Evolutionary conservation across 2,113 vertebrate species (phyloP).

Genomic region (Oreocharis arfaki): DNA sequence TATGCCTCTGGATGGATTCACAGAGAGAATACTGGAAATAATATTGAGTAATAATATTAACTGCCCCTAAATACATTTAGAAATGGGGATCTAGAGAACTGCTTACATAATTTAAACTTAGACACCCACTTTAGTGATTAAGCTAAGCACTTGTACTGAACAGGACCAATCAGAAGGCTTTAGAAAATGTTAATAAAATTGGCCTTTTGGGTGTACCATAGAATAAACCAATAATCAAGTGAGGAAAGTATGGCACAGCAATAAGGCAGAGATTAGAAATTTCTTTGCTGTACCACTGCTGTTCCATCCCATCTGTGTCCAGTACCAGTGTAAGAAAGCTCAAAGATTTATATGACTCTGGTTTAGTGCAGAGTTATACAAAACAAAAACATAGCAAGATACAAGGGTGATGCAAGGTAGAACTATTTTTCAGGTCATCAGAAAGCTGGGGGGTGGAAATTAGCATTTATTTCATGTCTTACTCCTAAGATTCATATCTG

Average conservation of each 20-base stretch:
- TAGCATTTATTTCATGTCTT: not conserved
- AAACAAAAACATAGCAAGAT: not conserved
- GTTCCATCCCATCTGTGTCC: not conserved
- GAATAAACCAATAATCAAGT: not conserved
- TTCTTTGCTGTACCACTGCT: not conserved
- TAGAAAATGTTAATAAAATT: not conserved
- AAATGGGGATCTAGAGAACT: not conserved
- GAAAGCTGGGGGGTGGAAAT: not conserved
- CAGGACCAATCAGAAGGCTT: not conserved
- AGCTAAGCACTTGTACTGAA: not conserved
- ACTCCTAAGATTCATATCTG: not conserved
- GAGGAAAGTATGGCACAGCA: not conserved
- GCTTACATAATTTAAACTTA: not conserved
- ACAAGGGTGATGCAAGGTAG: not conserved
- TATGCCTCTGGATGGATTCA: not conserved
- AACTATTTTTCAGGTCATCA: not conserved
- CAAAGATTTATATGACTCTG: not conserved
- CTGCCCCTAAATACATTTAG: not conserved
- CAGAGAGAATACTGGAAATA: not conserved
- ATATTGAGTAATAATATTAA: not conserved
- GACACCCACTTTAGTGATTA: not conserved
- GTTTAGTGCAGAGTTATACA: not conserved
- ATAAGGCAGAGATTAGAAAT: not conserved
- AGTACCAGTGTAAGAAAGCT: not conserved
- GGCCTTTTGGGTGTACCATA: not conserved